phyloP scores from a whole-genome alignment of 2,888 invertebrate genomes.

The Selenia dentaria region DNA sequence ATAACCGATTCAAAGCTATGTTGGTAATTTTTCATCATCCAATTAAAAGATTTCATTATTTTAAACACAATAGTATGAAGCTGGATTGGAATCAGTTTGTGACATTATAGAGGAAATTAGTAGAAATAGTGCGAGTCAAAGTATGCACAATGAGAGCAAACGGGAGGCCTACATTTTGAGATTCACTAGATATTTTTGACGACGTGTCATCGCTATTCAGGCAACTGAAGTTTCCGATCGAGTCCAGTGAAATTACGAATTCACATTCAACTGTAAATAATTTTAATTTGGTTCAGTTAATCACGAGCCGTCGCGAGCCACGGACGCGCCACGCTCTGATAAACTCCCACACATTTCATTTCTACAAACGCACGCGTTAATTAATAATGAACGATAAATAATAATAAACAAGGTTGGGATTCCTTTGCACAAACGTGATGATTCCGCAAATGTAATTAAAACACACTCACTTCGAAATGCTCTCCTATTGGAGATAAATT shows the following conservation, averaged over 20 bases:
- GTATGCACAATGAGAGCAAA: too few relatives aligned
- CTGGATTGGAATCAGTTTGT: too few relatives aligned
- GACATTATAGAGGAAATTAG: too few relatives aligned
- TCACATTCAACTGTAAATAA: slow-evolving; percentile 60
- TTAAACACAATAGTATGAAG: too few relatives aligned
- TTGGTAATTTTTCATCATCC: too few relatives aligned
- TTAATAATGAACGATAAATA: slow-evolving; percentile 59
- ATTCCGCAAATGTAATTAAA: slow-evolving; percentile 63
- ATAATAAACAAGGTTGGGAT: slow-evolving; percentile 56
- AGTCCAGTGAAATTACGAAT: slow-evolving; percentile 46
- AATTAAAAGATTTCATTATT: too few relatives aligned
- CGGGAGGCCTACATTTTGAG: too few relatives aligned
- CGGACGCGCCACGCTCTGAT: slow-evolving; percentile 75
- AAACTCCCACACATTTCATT: slow-evolving; percentile 73
- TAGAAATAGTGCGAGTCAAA: too few relatives aligned
- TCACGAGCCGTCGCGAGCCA: slow-evolving; percentile 60
- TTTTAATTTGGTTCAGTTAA: slow-evolving; percentile 75
- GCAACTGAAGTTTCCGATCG: slow-evolving; percentile 15
- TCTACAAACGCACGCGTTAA: slow-evolving; percentile 57
- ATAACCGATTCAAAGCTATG: too few relatives aligned
- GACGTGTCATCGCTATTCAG: slow-evolving; percentile 6
- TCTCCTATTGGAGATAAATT: slow-evolving; percentile 65
- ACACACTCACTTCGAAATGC: slow-evolving; percentile 60
- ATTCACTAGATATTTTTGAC: too few relatives aligned
- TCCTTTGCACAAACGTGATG: slow-evolving; percentile 44